These are phyloP conservation scores for Danaus chrysippus DNA, from an alignment of 2,888 invertebrate species.

Conservation along the genomic window DNA sequence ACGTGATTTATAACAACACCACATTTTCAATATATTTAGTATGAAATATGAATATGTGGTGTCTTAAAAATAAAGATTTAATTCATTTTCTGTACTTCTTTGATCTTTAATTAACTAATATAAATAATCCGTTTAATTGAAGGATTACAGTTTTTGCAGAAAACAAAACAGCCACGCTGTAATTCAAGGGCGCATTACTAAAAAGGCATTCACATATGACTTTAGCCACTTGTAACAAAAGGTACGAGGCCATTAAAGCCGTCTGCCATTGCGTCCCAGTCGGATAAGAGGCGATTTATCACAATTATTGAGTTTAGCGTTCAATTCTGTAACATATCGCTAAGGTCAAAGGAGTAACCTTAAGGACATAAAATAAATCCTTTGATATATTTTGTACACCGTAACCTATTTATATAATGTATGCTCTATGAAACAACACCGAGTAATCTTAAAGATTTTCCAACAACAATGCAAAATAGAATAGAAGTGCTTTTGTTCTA, in stretches of 20 bases:
- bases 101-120: too few species aligned
- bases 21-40: too few species aligned
- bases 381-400: background rate
- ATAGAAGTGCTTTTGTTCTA: slow-evolving; percentile 6
- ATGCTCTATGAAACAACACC: background rate
- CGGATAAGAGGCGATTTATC: slow-evolving; percentile 67
- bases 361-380: background rate
- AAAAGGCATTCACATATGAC: slow-evolving; percentile 35
- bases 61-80: too few species aligned
- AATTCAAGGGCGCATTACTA: slow-evolving; percentile 3
- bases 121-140: too few species aligned
- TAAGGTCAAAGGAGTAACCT: background rate
- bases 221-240: slow-evolving; percentile 43
- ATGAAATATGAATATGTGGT: too few species aligned
- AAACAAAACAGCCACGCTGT: background rate
- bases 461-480: background rate
- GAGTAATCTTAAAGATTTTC: background rate
- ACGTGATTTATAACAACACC: too few species aligned
- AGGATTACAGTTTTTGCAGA: background rate
- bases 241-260: slow-evolving; percentile 67
- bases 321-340: slow-evolving; percentile 31
- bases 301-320: slow-evolving; percentile 63
- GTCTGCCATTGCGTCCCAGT: slow-evolving; percentile 58
- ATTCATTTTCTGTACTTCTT: too few species aligned
- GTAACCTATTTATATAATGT: background rate